These are phyloP conservation scores for Ceratitis capitata DNA, from an alignment of 1,140 invertebrate species.

Conservation along the genomic window DNA sequence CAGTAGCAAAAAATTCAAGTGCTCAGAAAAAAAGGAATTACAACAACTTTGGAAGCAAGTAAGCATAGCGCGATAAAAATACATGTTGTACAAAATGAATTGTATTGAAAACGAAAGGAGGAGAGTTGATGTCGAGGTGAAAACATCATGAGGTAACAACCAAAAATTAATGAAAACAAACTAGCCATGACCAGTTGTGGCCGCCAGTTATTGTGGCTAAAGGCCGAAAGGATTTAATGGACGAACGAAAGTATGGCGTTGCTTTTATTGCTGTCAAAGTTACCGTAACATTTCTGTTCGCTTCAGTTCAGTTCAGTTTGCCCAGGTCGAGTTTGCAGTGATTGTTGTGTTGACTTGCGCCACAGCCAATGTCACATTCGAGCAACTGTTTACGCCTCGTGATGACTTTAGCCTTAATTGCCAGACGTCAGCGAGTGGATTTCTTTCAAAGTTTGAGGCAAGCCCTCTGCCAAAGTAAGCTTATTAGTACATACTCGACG, in stretches of 20 bases:
- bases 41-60: background rate
- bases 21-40: background rate
- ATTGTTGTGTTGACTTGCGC: background rate
- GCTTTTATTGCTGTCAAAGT: background rate
- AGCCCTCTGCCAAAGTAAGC: too few species aligned
- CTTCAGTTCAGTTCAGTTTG: background rate
- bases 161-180: slow-evolving; percentile 62
- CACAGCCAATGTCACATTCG: background rate
- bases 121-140: background rate
- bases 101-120: background rate
- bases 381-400: background rate
- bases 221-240: slow-evolving; percentile 56
- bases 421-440: background rate
- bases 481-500: too few species aligned
- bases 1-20: background rate
- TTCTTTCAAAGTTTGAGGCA: too few species aligned
- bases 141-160: slow-evolving; percentile 61
- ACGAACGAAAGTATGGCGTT: slow-evolving; percentile 49
- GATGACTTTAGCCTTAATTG: background rate
- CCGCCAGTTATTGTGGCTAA: background rate
- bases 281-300: background rate
- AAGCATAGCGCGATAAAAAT: background rate
- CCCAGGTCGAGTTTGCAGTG: background rate
- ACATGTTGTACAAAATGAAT: background rate
- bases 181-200: background rate